Evolutionary conservation across 2,113 vertebrate genomes (phyloP), one percentile per base, ranked within the genome.

Genomic region (Petaurus breviceps): DNA sequence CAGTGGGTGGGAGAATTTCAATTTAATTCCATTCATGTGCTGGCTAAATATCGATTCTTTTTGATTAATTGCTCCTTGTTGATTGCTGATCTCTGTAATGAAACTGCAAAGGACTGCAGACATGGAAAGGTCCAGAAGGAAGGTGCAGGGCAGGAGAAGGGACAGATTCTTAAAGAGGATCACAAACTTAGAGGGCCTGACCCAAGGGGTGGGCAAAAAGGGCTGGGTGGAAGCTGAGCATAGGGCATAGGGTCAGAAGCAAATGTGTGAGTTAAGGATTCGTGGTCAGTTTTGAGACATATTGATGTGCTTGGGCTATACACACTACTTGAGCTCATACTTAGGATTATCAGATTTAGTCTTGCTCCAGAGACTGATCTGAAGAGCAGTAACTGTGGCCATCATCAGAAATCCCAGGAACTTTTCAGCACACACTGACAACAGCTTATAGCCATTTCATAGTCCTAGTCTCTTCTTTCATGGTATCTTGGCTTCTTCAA

Each of bases 401-500:
- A 89, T 2, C 22, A 22, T 51, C 90, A 95, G 61, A 61, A 90
- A 95, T 37, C 28, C 9, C 52, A 19, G n/a, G 68, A 22, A 77
- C 16, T 84, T 43, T 43, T 84, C 68, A 12, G 51, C 14, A 96
- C 3, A 89, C 9, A 43, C 52, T 52, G 90, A 94, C 47, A 53
- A 84, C 19, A 43, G n/a, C 6, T 43, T 84, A 23, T 23, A 43
- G 6, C 68, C 68, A 84, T 84, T 84, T 43, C 68, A 84, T 50
- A 61, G 61, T 43, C 6, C n/a, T 43, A n/a, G n/a, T 92, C 53
- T 96, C 90, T 52, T 96, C 90, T 96, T 92, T 94, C n/a, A 47
- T 25, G 89, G 12, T 93, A 37, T 23, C 91, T 91, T 89, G 95
- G 93, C 92, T 97, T 92, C 50, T n/a, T 96, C 92, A 94, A 89